phyloP scores from a whole-genome alignment of 30 jellyfish, hydroid and myxozoan species.

The Aurelia sp. region DNA sequence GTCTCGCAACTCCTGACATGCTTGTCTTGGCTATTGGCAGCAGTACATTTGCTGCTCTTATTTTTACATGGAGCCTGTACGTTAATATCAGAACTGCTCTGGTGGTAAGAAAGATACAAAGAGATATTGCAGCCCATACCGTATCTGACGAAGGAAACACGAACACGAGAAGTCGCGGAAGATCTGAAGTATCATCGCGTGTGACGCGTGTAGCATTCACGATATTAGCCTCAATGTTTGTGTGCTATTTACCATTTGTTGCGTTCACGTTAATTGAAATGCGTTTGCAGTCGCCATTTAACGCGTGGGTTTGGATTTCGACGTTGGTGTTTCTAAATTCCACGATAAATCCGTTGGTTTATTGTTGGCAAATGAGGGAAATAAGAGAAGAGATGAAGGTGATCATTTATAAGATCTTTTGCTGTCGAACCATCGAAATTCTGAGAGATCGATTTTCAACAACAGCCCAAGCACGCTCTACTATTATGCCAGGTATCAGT shows the following conservation, averaged over 20 bases:
- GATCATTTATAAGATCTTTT: conserved; percentile 2
- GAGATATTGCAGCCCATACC: conserved; percentile 3
- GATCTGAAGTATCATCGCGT: conserved; percentile 34
- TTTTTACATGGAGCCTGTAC: conserved; percentile 33
- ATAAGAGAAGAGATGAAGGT: conserved; percentile 29
- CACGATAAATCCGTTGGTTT: conserved; percentile 27
- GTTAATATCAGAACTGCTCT: conserved; percentile 27
- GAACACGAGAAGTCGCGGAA: background rate
- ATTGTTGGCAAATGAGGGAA: conserved; percentile 40
- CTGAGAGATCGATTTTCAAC: conserved; percentile 17
- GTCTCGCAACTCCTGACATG: conserved; percentile 43
- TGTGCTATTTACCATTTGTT: conserved; percentile 49
- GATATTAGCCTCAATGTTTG: conserved; percentile 36
- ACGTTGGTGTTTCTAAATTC: conserved; percentile 43
- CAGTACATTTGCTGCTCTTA: conserved; percentile 23
- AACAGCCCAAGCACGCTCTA: background rate
- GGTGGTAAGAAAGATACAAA: conserved; percentile 18
- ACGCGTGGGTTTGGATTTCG: conserved; percentile 61
- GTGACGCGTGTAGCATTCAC: conserved; percentile 45
- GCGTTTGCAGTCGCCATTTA: conserved; percentile 19
- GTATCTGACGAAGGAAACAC: background rate
- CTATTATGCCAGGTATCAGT: no score
- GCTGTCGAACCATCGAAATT: conserved; percentile 35
- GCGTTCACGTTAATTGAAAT: conserved; percentile 23
- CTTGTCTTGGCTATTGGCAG: conserved; percentile 1